Percentiles rank a stretch among this genome's conserved stretches.
Evolutionary conservation across 2,888 invertebrate genomes (phyloP).

Genomic region (Tanypteryx hageni): DNA sequence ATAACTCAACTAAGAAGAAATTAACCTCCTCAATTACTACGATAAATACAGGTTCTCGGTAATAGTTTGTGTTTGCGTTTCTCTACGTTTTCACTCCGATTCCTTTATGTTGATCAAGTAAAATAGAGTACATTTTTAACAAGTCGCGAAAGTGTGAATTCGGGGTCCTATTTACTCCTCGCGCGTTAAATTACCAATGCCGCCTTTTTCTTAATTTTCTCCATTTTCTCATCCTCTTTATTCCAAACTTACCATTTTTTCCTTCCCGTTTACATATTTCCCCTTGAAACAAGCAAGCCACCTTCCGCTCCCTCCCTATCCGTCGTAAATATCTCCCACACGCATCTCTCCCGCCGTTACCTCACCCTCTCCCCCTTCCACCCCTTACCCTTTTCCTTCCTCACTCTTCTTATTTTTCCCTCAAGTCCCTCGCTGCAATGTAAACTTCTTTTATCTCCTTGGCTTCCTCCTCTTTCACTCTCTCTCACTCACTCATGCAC

Average conservation of each 20-base stretch:
- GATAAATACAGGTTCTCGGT: too few species aligned
- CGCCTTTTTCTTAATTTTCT: background rate
- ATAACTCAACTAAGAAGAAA: too few species aligned
- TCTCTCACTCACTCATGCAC: background rate
- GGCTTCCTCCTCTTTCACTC: background rate
- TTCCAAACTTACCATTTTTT: background rate
- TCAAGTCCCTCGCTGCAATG: background rate
- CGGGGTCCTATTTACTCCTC: background rate
- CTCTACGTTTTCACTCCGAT: too few species aligned
- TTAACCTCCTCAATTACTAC: too few species aligned
- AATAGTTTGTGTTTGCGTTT: too few species aligned
- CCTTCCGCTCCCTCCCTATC: background rate
- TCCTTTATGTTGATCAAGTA: too few species aligned
- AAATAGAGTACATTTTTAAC: too few species aligned
- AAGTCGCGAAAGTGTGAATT: too few species aligned
- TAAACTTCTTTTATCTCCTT: background rate
- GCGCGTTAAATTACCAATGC: background rate
- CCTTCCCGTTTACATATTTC: background rate
- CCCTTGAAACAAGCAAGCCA: background rate
- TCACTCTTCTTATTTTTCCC: background rate
- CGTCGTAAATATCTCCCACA: background rate
- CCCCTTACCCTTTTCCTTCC: background rate
- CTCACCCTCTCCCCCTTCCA: background rate
- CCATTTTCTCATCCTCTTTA: background rate
- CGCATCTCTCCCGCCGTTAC: background rate